Conservation (phyloP, 2,797 vertebrate species). For the Meda fulgida region DNA sequence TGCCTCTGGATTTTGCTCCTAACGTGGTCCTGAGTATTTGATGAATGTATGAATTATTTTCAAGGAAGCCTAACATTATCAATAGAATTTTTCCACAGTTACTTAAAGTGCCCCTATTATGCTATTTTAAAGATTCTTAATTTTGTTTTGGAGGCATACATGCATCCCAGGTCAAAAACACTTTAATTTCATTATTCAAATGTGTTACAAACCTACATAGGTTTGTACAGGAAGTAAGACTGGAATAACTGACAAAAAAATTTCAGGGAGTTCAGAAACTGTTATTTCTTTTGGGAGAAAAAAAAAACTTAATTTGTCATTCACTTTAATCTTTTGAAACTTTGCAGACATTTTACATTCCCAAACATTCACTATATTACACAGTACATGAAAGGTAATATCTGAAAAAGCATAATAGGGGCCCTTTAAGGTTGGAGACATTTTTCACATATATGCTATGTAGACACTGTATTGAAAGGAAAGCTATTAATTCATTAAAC, state of each 20-base stretch:
- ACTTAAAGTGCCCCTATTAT: background rate
- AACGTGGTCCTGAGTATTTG: background rate
- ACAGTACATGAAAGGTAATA: background rate
- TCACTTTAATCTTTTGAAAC: background rate
- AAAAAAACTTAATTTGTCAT: background rate
- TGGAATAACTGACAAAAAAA: background rate
- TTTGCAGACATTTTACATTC: background rate
- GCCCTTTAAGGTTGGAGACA: background rate
- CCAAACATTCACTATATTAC: background rate
- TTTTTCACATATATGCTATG: background rate
- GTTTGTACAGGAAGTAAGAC: background rate
- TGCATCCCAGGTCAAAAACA: background rate
- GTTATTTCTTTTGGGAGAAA: background rate
- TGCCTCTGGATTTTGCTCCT: background rate
- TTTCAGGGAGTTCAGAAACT: background rate
- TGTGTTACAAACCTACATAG: background rate
- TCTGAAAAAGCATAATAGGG: background rate
- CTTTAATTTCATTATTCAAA: background rate
- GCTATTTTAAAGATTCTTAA: background rate
- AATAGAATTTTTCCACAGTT: background rate
- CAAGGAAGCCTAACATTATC: background rate
- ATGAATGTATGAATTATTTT: slow-evolving; percentile 14
- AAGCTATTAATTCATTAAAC: background rate
- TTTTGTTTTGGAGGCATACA: background rate
- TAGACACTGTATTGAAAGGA: background rate